These are phyloP conservation scores for Icerya purchasi DNA, from an alignment of 2,888 invertebrate species.

Conservation along the genomic window DNA sequence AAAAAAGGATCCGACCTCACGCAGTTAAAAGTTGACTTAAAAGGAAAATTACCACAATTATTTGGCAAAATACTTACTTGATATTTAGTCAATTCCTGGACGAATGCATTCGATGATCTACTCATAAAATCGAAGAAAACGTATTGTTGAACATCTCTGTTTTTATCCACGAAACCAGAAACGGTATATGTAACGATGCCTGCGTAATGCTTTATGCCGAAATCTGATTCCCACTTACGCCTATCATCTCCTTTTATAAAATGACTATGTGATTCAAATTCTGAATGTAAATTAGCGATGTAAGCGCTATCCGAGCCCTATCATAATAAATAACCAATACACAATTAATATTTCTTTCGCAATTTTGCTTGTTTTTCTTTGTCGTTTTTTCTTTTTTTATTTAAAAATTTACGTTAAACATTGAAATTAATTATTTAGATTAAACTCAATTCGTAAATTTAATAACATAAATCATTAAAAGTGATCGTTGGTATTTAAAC, in stretches of 20 bases:
- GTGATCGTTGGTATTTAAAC: too few relatives aligned
- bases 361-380: neutral
- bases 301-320: slow-evolving; percentile 71
- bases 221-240: slow-evolving; percentile 73
- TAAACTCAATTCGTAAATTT: too few relatives aligned
- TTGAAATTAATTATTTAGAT: too few relatives aligned
- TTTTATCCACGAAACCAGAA: slow-evolving; percentile 76
- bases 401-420: too few relatives aligned
- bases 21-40: too few relatives aligned
- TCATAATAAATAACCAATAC: too few relatives aligned
- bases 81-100: slow-evolving; percentile 48
- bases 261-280: slow-evolving; percentile 61
- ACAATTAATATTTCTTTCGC: neutral
- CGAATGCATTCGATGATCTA: slow-evolving; percentile 58
- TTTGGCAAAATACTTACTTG: too few relatives aligned
- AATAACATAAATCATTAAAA: too few relatives aligned
- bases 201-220: slow-evolving; percentile 73
- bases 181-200: slow-evolving; percentile 64
- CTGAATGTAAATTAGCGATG: slow-evolving; percentile 64
- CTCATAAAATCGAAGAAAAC: slow-evolving; percentile 77
- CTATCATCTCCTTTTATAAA: slow-evolving; percentile 69
- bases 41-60: too few relatives aligned
- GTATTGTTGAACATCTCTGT: slow-evolving; percentile 78
- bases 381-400: too few relatives aligned
- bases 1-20: too few relatives aligned